Evolutionary conservation across 2,888 invertebrate genomes (phyloP), one percentile per base, ranked within the genome.

Genomic region (Amphipyra berbera): DNA sequence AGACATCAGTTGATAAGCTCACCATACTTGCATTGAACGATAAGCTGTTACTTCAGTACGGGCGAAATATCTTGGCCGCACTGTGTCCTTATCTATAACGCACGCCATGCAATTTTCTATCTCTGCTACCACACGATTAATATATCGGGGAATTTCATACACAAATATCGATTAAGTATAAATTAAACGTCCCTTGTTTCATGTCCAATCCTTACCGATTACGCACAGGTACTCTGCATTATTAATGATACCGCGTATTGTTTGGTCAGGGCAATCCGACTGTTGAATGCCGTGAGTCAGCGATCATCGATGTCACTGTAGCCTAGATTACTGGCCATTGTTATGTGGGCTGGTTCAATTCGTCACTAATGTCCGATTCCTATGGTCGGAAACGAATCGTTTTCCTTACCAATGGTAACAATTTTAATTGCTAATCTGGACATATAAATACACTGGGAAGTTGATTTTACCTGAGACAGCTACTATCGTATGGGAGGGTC

Each of bases 261-360:
- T 79, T 61, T 70, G 59, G 66, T 15, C 52, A 62, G 27, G 12
- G 12, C 68, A 65, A 57, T 67, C 46, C 55, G 38, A 52, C 50
- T 48, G 21, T 21, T 21, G 68, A 59, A 61, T 61, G 37, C 48
- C 45, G 56, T 79, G 82, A 72, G 58, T 82, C 77, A 76, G 61
- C 48, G 41, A 33, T 64, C 54, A 61, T 35, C 50, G 52, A 35
- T 61, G 66, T 61, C 65, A 60, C 47, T 54, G 58, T 71, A 81
- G 62, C 77, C 75, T 73, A 77, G 67, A 68, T 77, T 59, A 52
- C 44, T 27, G 48, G 4, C 62, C 59, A 72, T 74, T 78, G 81
- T 82, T 68, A 61, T 40, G 54, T 61, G 60, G 53, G 56, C 45
- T 48, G 27, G 61, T 45, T 77, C 33, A 59, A 68, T 57, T 60